A percentile compares a stretch with the other conserved stretches of the same genome.
phyloP scores from a whole-genome alignment of 2,888 invertebrate genomes.

The Chymomyza caudatula region DNA sequence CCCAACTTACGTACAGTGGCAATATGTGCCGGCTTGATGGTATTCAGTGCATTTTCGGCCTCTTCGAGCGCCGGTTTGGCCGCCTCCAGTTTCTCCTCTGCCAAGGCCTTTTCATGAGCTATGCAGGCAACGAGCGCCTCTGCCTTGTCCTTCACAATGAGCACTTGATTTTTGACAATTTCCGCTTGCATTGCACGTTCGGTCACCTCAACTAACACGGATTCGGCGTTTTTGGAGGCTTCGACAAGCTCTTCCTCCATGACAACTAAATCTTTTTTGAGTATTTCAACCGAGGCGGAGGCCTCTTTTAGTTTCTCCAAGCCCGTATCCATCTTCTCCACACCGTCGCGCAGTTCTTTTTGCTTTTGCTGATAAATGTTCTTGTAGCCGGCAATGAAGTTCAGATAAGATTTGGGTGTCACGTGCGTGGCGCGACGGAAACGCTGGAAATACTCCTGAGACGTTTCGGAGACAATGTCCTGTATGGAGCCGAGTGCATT shows the following conservation, averaged over 20 bases:
- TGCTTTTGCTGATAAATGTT: slow-evolving; percentile 93
- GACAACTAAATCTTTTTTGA: slow-evolving; percentile 93
- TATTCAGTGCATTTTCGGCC: slow-evolving; percentile 95
- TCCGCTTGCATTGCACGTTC: slow-evolving; percentile 97
- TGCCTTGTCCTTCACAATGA: slow-evolving; percentile 96
- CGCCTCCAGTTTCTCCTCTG: slow-evolving; percentile 95
- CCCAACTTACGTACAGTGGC: slow-evolving; percentile 96
- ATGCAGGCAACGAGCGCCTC: slow-evolving; percentile 92
- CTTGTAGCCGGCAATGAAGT: slow-evolving; percentile 97
- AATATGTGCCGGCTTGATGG: slow-evolving; percentile 97
- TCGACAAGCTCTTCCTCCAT: slow-evolving; percentile 96
- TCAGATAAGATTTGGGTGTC: slow-evolving; percentile 97
- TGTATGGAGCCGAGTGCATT: slow-evolving; percentile 95
- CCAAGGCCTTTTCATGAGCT: slow-evolving; percentile 92
- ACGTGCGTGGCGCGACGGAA: slow-evolving; percentile 96
- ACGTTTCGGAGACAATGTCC: slow-evolving; percentile 92
- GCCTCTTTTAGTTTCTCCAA: slow-evolving; percentile 97
- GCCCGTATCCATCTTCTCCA: slow-evolving; percentile 96
- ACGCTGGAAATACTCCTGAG: slow-evolving; percentile 92
- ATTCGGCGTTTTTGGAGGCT: slow-evolving; percentile 94
- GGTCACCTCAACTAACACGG: slow-evolving; percentile 92
- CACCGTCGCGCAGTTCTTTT: slow-evolving; percentile 92
- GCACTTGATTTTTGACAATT: slow-evolving; percentile 95
- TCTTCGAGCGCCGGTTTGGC: slow-evolving; percentile 97
- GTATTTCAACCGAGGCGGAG: slow-evolving; percentile 92